Percentiles rank a stretch among this genome's conserved stretches.
These are phyloP conservation scores for Ochlodes sylvanus DNA, from an alignment of 2,888 invertebrate genomes.

Conservation along the genomic window DNA sequence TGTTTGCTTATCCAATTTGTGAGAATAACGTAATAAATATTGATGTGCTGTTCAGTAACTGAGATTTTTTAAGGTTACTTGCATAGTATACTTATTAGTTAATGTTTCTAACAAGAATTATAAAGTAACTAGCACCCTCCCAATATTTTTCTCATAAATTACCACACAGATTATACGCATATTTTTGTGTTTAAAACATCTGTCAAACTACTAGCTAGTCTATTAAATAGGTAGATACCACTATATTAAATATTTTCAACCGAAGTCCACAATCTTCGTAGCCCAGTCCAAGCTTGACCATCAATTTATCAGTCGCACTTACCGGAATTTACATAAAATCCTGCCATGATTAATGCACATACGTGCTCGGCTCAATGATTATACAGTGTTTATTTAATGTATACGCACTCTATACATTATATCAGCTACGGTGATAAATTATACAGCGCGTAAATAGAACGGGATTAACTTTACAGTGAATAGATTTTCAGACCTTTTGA, in stretches of 20 bases:
- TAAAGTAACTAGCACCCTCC: no score
- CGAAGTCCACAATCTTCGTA: slow-evolving; percentile 47
- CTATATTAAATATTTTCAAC: neutral
- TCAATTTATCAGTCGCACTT: slow-evolving; percentile 81
- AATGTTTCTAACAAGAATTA: no score
- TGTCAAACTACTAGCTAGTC: no score
- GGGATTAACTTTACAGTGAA: slow-evolving; percentile 21
- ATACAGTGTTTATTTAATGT: slow-evolving; percentile 48
- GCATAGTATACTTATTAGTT: no score
- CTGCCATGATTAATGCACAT: slow-evolving; percentile 73
- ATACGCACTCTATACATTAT: slow-evolving; percentile 42
- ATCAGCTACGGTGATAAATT: slow-evolving; percentile 53
- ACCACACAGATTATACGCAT: no score
- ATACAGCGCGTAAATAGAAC: slow-evolving; percentile 46
- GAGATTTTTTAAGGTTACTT: no score
- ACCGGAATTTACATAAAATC: slow-evolving; percentile 80
- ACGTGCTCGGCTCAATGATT: slow-evolving; percentile 51
- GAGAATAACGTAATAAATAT: no score
- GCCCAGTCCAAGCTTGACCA: slow-evolving; percentile 62
- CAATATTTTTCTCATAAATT: no score
- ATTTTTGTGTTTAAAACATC: no score
- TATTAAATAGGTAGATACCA: no score
- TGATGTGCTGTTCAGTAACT: no score
- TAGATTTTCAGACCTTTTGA: slow-evolving; percentile 24
- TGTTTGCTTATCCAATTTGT: no score